Percentiles rank a stretch among this genome's conserved stretches.
These are phyloP conservation scores for Serinus canaria DNA, from an alignment of 2,113 vertebrate species.

Conservation along the genomic window DNA sequence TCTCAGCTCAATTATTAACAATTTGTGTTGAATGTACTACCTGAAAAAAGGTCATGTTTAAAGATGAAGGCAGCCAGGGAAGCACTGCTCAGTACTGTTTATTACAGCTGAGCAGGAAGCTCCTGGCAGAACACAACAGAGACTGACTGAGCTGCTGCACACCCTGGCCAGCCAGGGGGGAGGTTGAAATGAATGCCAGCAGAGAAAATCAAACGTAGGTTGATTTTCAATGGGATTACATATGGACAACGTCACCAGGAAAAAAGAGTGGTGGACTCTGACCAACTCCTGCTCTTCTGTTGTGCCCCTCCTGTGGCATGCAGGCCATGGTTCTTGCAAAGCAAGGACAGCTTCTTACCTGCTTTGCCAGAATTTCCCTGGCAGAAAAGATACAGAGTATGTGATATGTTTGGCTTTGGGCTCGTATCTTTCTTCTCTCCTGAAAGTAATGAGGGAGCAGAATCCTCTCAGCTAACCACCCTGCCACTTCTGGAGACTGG, in stretches of 20 bases:
- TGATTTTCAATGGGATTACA: neutral
- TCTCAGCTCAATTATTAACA: neutral
- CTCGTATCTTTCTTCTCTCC: neutral
- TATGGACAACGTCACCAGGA: neutral
- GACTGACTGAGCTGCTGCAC: neutral
- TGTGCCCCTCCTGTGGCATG: rapidly evolving
- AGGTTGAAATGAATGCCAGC: neutral
- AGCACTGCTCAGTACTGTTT: neutral
- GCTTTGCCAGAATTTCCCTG: neutral
- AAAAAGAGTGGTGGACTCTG: neutral
- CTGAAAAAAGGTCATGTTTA: neutral
- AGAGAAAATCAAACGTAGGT: neutral
- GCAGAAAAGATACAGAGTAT: neutral
- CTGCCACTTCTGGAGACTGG: neutral
- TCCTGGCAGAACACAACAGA: neutral
- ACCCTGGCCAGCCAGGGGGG: neutral
- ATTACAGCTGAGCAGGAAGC: neutral
- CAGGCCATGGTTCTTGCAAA: neutral
- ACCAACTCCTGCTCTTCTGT: neutral
- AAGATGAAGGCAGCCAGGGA: neutral
- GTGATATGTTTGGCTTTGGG: neutral
- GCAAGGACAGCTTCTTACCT: neutral
- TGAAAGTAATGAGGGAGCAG: neutral
- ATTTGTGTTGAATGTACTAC: neutral
- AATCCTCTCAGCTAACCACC: neutral